phyloP scores from a whole-genome alignment of 2,113 vertebrate species.

The Clinocottus analis region DNA sequence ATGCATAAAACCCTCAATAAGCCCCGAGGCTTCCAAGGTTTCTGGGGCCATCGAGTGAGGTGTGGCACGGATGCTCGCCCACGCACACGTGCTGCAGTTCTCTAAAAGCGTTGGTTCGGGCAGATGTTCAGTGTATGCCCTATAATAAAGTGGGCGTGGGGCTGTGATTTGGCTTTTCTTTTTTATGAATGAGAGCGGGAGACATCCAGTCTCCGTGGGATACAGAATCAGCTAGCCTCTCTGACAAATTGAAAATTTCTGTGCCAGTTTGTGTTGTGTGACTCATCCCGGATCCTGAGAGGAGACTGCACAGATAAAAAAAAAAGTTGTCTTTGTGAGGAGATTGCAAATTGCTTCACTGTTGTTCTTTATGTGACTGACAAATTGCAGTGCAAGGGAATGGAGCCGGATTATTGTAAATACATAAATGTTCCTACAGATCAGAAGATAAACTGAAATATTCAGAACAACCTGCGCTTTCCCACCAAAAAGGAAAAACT shows the following conservation, averaged over 20 bases:
- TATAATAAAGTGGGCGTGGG: slow-evolving; percentile 49
- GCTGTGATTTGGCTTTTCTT: slow-evolving; percentile 54
- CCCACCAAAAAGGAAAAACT: not conserved
- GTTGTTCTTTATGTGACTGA: slow-evolving; percentile 56
- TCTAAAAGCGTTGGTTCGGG: slow-evolving; percentile 16
- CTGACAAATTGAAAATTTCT: slow-evolving; percentile 72
- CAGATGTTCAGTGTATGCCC: slow-evolving; percentile 51
- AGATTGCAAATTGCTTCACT: slow-evolving; percentile 50
- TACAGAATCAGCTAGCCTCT: slow-evolving; percentile 65
- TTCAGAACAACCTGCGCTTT: slow-evolving; percentile 18
- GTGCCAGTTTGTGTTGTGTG: slow-evolving; percentile 67
- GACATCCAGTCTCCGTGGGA: slow-evolving; percentile 56
- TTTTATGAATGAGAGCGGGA: slow-evolving; percentile 75
- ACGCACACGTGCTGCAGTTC: slow-evolving; percentile 35
- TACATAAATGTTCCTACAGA: slow-evolving; percentile 25
- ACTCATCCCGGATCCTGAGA: slow-evolving; percentile 71
- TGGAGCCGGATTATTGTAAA: slow-evolving; percentile 48
- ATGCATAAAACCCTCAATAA: slow-evolving; percentile 15
- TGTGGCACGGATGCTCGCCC: slow-evolving; percentile 25
- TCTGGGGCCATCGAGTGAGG: slow-evolving; percentile 20
- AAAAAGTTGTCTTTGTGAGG: slow-evolving; percentile 49
- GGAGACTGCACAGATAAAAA: slow-evolving; percentile 57
- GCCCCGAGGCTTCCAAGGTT: not conserved
- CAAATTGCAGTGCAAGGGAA: slow-evolving; percentile 38
- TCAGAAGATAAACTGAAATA: slow-evolving; percentile 21